A percentile compares a stretch with the other conserved stretches of the same genome.
These are phyloP conservation scores for Aporophyla lueneburgensis DNA, from an alignment of 2,888 invertebrate species.

Conservation along the genomic window DNA sequence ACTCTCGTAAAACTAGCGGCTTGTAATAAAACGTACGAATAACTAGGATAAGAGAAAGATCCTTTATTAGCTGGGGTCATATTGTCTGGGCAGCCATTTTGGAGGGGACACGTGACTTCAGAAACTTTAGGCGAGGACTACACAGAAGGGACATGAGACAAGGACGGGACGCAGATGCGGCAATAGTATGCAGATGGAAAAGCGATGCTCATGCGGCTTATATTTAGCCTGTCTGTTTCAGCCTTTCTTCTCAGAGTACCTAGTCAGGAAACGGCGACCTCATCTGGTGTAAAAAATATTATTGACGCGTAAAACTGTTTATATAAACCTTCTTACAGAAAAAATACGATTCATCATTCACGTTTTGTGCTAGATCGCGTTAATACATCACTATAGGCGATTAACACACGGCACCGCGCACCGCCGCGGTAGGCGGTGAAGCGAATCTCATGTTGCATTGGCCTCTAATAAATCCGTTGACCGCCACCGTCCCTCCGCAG, in stretches of 20 bases:
- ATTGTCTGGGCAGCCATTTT: constrained; percentile 30
- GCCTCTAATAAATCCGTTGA: too few relatives aligned
- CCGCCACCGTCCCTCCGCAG: too few relatives aligned
- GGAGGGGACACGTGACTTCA: constrained; percentile 32
- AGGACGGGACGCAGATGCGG: not conserved
- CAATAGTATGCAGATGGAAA: not conserved
- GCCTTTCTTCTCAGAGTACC: too few relatives aligned
- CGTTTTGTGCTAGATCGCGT: not conserved
- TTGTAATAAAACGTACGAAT: constrained; percentile 54
- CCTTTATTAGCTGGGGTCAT: constrained; percentile 36
- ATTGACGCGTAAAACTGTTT: too few relatives aligned
- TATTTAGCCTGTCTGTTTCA: not conserved
- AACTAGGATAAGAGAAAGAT: constrained; percentile 34
- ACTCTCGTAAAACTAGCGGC: constrained; percentile 28
- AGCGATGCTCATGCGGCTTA: not conserved
- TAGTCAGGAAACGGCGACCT: too few relatives aligned
- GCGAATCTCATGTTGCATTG: too few relatives aligned
- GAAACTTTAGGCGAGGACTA: not conserved
- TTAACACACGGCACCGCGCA: too few relatives aligned
- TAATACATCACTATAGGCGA: not conserved
- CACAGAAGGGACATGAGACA: not conserved
- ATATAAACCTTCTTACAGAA: too few relatives aligned
- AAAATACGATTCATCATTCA: not conserved
- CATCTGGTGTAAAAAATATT: too few relatives aligned
- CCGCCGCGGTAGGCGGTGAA: too few relatives aligned